Percentiles rank a stretch among this genome's conserved stretches.
These are phyloP conservation scores for Spilarctia lutea DNA, from an alignment of 2,888 invertebrate species.

Conservation along the genomic window DNA sequence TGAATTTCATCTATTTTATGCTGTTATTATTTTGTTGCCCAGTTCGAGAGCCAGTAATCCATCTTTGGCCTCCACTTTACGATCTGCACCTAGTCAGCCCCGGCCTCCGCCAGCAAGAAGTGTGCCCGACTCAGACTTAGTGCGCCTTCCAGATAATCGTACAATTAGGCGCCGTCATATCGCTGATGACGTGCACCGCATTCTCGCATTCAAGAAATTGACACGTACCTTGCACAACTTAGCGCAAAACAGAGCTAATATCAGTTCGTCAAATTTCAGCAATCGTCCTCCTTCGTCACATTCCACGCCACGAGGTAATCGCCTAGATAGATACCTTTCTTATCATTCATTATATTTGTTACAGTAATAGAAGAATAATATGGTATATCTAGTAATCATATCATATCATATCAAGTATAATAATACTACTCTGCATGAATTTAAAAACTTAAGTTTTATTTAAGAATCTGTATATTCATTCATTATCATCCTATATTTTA, in stretches of 20 bases:
- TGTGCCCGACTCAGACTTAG: not conserved
- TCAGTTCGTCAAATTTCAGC: not conserved
- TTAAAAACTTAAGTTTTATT: not conserved
- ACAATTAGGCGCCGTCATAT: conserved; percentile 28
- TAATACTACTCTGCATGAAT: too few relatives aligned
- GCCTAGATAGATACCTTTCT: not conserved
- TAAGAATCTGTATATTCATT: too few relatives aligned
- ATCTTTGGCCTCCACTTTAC: conserved; percentile 29
- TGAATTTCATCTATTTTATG: not conserved
- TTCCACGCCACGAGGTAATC: conserved; percentile 12
- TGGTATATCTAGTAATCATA: not conserved
- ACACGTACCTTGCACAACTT: conserved; percentile 46
- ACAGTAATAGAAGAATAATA: not conserved
- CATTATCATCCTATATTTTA: not conserved
- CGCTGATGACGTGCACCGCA: conserved; percentile 52
- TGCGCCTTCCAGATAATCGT: conserved; percentile 17
- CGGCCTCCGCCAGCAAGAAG: not conserved
- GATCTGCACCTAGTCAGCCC: not conserved
- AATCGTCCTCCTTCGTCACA: not conserved
- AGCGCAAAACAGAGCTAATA: conserved; percentile 27
- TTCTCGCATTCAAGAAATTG: conserved; percentile 61
- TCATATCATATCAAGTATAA: too few relatives aligned
- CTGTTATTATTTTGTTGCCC: not conserved
- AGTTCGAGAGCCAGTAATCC: conserved; percentile 32
- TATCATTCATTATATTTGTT: not conserved